Evolutionary conservation across 2,888 invertebrate genomes (phyloP).

Genomic region (Acleris literana): DNA sequence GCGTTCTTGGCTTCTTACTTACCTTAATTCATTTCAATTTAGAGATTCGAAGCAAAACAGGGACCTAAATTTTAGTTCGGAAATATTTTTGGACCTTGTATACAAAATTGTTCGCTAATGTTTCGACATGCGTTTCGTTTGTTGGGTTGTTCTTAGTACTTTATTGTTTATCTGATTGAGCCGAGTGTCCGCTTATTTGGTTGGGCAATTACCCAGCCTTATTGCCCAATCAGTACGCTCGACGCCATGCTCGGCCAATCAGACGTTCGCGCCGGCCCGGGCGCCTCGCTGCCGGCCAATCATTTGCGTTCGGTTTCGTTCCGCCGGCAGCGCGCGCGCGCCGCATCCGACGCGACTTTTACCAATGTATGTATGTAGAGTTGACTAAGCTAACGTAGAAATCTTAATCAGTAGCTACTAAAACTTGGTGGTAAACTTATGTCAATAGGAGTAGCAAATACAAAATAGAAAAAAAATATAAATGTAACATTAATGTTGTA

Average conservation of each 20-base stretch:
- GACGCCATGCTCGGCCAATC: slow-evolving; percentile 71
- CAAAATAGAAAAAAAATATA: slow-evolving; percentile 71
- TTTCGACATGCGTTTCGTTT: slow-evolving; percentile 43
- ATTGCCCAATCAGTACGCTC: slow-evolving; percentile 86
- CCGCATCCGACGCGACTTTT: slow-evolving; percentile 61
- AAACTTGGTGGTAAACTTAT: slow-evolving; percentile 82
- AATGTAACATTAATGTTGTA: slow-evolving; percentile 78
- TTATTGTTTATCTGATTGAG: slow-evolving; percentile 66
- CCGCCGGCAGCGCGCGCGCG: slow-evolving; percentile 57
- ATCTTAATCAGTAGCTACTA: slow-evolving; percentile 69
- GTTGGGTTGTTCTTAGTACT: slow-evolving; percentile 42
- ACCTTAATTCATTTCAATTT: slow-evolving; percentile 49
- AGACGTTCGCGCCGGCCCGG: slow-evolving; percentile 65
- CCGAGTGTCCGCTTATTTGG: slow-evolving; percentile 84
- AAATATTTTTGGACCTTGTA: slow-evolving; percentile 78
- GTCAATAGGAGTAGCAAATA: slow-evolving; percentile 77
- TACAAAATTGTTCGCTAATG: slow-evolving; percentile 58
- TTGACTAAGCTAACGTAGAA: slow-evolving; percentile 75
- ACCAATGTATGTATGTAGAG: slow-evolving; percentile 82
- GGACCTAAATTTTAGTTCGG: slow-evolving; percentile 77
- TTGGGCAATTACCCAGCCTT: slow-evolving; percentile 90
- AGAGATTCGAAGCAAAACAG: slow-evolving; percentile 73
- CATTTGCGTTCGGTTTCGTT: slow-evolving; percentile 54
- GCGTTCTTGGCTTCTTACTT: slow-evolving; percentile 56
- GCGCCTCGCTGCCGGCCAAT: slow-evolving; percentile 58